A percentile compares a stretch with the other conserved stretches of the same genome.
Conservation (phyloP, 2,113 vertebrate genomes). For the Megatriorchis doriae region DNA sequence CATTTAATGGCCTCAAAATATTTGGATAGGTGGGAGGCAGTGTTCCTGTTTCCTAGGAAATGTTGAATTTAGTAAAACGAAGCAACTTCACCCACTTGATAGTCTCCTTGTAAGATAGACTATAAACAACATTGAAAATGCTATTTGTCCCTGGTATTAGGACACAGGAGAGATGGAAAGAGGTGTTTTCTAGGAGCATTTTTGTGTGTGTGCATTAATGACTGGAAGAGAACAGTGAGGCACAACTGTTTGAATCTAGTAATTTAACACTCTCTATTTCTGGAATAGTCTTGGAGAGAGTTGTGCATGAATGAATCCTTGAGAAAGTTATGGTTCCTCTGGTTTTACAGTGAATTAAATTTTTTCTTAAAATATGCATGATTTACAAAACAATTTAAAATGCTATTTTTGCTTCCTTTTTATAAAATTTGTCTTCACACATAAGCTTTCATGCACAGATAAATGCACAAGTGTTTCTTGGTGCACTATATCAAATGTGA, state of each 20-base stretch:
- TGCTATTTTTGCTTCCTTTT: slow-evolving; percentile 22
- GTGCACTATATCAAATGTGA: not conserved
- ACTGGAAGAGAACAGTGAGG: not conserved
- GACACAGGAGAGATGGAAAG: not conserved
- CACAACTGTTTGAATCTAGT: not conserved
- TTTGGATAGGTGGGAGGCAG: not conserved
- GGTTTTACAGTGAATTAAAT: slow-evolving; percentile 27
- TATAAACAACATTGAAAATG: not conserved
- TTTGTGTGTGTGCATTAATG: not conserved
- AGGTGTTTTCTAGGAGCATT: not conserved
- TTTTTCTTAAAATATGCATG: not conserved
- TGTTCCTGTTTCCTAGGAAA: not conserved
- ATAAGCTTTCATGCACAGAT: not conserved
- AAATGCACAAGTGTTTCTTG: not conserved
- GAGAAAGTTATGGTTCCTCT: not conserved
- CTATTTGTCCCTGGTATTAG: not conserved
- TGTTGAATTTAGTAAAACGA: not conserved
- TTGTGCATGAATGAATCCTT: slow-evolving; percentile 20
- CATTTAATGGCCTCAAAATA: not conserved
- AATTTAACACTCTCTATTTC: slow-evolving; percentile 22
- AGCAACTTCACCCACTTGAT: not conserved
- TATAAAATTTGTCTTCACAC: not conserved
- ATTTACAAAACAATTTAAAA: slow-evolving; percentile 23
- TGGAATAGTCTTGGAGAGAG: slow-evolving; percentile 24
- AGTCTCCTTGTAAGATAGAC: not conserved